Base-by-base conservation (phyloP, 2,797 vertebrate genomes). In the Lacerta viridis region DNA sequence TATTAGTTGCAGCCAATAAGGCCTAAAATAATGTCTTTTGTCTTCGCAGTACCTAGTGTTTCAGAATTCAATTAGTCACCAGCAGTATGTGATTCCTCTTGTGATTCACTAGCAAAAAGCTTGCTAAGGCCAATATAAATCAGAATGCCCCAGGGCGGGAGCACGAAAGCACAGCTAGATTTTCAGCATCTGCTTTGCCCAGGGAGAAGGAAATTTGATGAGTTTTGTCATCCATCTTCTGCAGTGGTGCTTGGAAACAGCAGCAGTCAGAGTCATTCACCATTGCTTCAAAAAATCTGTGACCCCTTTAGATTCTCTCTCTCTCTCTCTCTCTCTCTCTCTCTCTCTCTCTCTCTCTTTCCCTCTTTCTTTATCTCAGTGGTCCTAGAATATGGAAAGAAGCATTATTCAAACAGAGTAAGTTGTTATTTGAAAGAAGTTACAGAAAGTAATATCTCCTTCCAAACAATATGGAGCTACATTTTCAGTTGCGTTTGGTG, bases 61-160 rank as follows among this genome's bases (percentile, higher is more conserved):
- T 91, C 85, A 86, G n/a, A 81, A 91, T 92, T 91, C 82, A 69
- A 90, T 94, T 93, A 93, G 87, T 92, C 88, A 92, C 78, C n/a
- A 90, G 75, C 23, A 92, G 91, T 87, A 81, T 66, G 80, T 78
- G 84, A 92, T 90, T 90, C 83, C 66, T 90, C 90, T 87, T 92
- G 80, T 18, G 72, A 82, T 89, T 92, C 83, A 77, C n/a, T 87
- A 61, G 61, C 85, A 91, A 68, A 79, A 71, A 33, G 13, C 50
- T 92, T 81, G 86, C 68, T 87, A 84, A 91, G 91, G 91, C 91
- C 90, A 91, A 69, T 85, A 94, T 90, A 94, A 92, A 95, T 93
- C 92, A 94, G 90, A 93, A 91, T 85, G 83, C 80, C 85, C 80
- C 9, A 64, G 84, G 88, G 87, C 79, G 89, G 80, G 55, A 87